phyloP scores from a whole-genome alignment of 2,797 vertebrate genomes.

The Pelochelys cantorii region DNA sequence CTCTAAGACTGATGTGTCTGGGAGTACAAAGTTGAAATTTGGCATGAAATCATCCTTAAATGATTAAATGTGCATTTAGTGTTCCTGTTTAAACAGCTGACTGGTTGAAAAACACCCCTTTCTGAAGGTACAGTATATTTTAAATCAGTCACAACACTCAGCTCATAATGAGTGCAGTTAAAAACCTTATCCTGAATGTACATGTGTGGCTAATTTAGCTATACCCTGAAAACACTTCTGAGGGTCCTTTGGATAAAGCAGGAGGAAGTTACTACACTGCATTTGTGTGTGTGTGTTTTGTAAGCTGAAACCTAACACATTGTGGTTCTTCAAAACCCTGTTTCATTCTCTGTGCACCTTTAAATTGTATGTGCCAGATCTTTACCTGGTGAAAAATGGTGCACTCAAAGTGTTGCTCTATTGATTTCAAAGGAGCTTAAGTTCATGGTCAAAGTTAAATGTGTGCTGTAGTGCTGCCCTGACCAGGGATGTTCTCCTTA shows the following conservation, averaged over 20 bases:
- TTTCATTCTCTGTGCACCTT: not conserved
- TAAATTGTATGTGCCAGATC: not conserved
- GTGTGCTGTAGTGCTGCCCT: no score
- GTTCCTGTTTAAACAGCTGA: not conserved
- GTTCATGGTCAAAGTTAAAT: no score
- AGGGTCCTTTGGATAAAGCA: not conserved
- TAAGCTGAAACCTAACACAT: not conserved
- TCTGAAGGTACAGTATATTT: not conserved
- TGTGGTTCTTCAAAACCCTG: not conserved
- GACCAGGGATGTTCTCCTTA: no score
- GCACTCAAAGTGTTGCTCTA: no score
- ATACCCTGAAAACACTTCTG: not conserved
- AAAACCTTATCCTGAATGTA: not conserved
- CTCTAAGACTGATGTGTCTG: not conserved
- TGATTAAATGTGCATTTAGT: not conserved
- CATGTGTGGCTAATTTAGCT: not conserved
- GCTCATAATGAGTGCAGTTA: not conserved
- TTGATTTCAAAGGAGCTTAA: no score
- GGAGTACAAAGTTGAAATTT: slow-evolving; percentile 1
- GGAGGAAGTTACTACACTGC: not conserved
- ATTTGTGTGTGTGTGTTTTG: not conserved
- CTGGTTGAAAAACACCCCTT: not conserved
- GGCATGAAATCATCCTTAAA: not conserved
- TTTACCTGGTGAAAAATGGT: not conserved
- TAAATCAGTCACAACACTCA: not conserved